Conservation (phyloP, 2,888 invertebrate genomes). For the Drosophila incognita region DNA sequence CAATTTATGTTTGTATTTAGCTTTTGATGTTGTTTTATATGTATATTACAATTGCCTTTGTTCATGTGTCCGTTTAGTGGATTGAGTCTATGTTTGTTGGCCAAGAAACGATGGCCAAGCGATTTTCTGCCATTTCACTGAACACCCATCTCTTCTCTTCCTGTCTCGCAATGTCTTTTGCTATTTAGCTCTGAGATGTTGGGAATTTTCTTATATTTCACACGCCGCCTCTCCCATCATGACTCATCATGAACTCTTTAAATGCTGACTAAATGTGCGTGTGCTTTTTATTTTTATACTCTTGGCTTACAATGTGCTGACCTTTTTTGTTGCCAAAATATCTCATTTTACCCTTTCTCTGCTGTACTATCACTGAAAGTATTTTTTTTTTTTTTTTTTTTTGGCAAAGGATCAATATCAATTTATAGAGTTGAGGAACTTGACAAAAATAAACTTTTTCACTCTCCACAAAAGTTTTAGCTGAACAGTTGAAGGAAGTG, state of each 20-base stretch:
- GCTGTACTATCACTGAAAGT: not conserved
- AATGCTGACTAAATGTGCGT: constrained; percentile 9
- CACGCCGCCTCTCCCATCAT: constrained; percentile 29
- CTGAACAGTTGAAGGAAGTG: constrained; percentile 24
- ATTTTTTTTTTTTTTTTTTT: constrained; percentile 3
- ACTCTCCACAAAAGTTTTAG: constrained; percentile 30
- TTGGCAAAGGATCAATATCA: not conserved
- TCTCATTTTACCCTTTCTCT: constrained; percentile 1
- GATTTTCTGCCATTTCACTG: constrained; percentile 59
- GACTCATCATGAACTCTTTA: constrained; percentile 51
- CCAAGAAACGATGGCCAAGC: constrained; percentile 35
- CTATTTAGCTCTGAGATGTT: constrained; percentile 17
- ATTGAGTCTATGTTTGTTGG: constrained; percentile 27
- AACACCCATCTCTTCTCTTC: constrained; percentile 18
- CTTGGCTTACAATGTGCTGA: not conserved
- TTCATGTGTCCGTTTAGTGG: constrained; percentile 26
- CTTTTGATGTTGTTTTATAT: constrained; percentile 29
- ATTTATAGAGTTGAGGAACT: constrained; percentile 4
- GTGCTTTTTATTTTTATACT: constrained; percentile 12
- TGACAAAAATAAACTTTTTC: constrained; percentile 4
- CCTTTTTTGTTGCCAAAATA: constrained; percentile 21
- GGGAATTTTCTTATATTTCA: constrained; percentile 24
- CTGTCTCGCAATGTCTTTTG: constrained; percentile 41
- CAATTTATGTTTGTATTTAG: constrained; percentile 71
- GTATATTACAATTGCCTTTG: constrained; percentile 30